Conservation (phyloP, 2,888 invertebrate species). For the Drosophila diplacantha region DNA sequence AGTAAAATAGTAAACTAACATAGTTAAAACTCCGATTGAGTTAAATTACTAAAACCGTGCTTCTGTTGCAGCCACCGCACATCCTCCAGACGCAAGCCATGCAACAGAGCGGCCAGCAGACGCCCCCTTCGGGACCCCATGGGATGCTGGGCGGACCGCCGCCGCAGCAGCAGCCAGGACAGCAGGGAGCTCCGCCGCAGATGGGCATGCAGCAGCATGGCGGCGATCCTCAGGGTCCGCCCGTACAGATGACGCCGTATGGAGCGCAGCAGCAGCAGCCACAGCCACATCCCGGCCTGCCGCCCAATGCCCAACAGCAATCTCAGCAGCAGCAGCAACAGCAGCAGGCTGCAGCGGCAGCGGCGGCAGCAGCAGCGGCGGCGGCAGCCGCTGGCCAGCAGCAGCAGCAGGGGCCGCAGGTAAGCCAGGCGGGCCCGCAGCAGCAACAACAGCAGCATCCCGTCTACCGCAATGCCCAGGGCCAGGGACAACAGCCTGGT, state of each 20-base stretch:
- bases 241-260: conserved; percentile 73
- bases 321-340: conserved; percentile 58
- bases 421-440: conserved; percentile 54
- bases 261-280: conserved; percentile 62
- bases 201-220: conserved; percentile 69
- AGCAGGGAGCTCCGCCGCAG: conserved; percentile 30
- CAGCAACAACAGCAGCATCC: conserved; percentile 57
- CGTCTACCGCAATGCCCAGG: conserved; percentile 64
- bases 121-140: conserved; percentile 65
- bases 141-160: conserved; percentile 73
- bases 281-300: conserved; percentile 70
- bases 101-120: conserved; percentile 74
- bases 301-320: conserved; percentile 73
- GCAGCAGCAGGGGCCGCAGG: conserved; percentile 52
- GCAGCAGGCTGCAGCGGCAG: conserved; percentile 28
- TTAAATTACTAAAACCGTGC: not conserved
- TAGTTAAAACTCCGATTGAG: not conserved
- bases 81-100: conserved; percentile 78
- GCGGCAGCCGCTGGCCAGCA: conserved; percentile 27
- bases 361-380: conserved; percentile 44
- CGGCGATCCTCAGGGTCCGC: conserved; percentile 51
- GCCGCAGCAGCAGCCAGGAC: conserved; percentile 43
- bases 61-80: conserved; percentile 80
- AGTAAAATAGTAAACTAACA: not conserved
- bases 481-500: conserved; percentile 58